These are phyloP conservation scores for Spisula solida DNA, from an alignment of 2,888 invertebrate species.

Conservation along the genomic window DNA sequence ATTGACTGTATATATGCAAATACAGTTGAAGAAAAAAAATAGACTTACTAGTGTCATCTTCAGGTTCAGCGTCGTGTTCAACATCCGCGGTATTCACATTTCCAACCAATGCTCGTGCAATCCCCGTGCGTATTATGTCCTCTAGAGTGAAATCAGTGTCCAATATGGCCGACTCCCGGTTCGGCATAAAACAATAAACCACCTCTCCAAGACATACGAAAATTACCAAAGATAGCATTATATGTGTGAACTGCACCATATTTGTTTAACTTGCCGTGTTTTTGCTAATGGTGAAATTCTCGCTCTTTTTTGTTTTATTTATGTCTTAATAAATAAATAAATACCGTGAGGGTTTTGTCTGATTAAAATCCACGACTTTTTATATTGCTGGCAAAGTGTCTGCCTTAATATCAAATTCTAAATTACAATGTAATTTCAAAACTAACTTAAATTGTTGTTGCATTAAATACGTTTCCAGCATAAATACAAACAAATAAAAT, in stretches of 20 bases:
- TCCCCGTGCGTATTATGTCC: conserved; percentile 23
- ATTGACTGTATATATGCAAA: no score
- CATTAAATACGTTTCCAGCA: neutral
- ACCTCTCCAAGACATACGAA: neutral
- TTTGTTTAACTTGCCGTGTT: neutral
- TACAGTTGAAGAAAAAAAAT: no score
- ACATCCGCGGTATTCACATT: neutral
- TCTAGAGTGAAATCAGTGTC: conserved; percentile 31
- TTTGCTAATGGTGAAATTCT: neutral
- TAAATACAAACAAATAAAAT: no score
- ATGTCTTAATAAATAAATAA: neutral
- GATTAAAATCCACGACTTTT: neutral
- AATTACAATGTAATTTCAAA: neutral
- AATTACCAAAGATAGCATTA: neutral
- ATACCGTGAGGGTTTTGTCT: neutral
- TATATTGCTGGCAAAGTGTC: neutral
- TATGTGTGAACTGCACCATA: neutral
- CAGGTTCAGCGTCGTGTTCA: neutral
- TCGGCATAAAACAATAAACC: conserved; percentile 30
- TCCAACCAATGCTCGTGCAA: neutral
- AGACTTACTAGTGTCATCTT: neutral
- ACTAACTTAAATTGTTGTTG: neutral
- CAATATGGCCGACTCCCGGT: conserved; percentile 6
- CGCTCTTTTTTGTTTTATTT: neutral
- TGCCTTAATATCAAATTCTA: neutral